Base-by-base conservation (phyloP, 92 coral and sea anemone species). In the Porites divaricata region DNA sequence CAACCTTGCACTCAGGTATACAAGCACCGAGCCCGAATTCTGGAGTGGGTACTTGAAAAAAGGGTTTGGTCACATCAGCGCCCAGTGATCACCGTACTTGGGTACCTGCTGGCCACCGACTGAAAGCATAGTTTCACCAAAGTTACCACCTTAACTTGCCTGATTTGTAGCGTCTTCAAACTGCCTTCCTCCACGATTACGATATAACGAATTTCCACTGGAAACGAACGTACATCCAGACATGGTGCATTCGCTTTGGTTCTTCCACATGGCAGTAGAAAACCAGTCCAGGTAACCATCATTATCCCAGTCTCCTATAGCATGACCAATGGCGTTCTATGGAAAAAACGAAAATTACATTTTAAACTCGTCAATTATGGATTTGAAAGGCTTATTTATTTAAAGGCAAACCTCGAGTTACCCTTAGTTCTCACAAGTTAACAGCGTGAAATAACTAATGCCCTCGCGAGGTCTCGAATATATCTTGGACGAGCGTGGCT, bases 271-370 rank as follows among this genome's bases (percentile, higher is more conserved):
- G 53, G 98, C 98, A 25, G 93, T 90, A 17, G 98, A 95, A 73
- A 95, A 95, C 98, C 98, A 95, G 70, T 95, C 98, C 75, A 95
- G 85, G 24, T 64, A 71, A 35, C 98, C 95, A 67, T 95, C 94
- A 25, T 95, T 95, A 79, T 95, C 90, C 97, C 98, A 95, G 98
- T 95, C 98, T 35, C 98, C 98, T 11, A 93, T 93, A 17, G 98
- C 98, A 75, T 95, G 98, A 15, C 98, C 98, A 94, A 95, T 95
- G 41, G 98, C 98, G 89, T 95, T 97, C 98, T 95, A 78, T 19
- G 59, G 57, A 62, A 68, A 20, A 24, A 19, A 16, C 9, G 14
- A 53, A 7, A 53, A 53, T 28, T 20, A 0, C 58, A 53, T 53
- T 53, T 53, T 12, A 53, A 14, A 53, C 58, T 14, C 11, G 13